These are phyloP conservation scores for Macropis europaea DNA, from an alignment of 2,888 invertebrate genomes.

Conservation along the genomic window DNA sequence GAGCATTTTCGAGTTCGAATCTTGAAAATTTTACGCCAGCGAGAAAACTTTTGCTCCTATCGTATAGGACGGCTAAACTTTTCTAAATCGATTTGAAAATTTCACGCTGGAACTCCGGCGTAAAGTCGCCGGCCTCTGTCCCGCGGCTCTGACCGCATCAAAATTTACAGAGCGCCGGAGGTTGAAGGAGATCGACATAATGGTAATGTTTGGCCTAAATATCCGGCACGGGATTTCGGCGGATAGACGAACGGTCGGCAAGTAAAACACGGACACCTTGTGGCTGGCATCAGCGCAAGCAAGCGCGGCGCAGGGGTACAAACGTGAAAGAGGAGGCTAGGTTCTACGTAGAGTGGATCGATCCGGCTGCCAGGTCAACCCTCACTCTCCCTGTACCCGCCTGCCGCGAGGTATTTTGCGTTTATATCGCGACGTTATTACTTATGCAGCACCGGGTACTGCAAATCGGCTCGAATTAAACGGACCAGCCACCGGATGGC, in stretches of 20 bases:
- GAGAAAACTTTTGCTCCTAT: slow-evolving; percentile 35
- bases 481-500: neutral
- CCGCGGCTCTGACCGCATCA: neutral
- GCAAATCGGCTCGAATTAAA: slow-evolving; percentile 37
- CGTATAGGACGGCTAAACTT: slow-evolving; percentile 9
- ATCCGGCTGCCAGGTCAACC: slow-evolving; percentile 71
- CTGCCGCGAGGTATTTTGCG: slow-evolving; percentile 57
- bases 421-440: slow-evolving; percentile 63
- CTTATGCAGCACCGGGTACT: slow-evolving; percentile 48
- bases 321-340: slow-evolving; percentile 64
- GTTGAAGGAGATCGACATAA: slow-evolving; percentile 17
- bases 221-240: slow-evolving; percentile 57
- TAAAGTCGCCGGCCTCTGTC: slow-evolving; percentile 30
- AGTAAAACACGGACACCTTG: slow-evolving; percentile 60
- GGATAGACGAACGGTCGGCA: slow-evolving; percentile 54
- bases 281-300: slow-evolving; percentile 72
- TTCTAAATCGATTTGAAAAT: slow-evolving; percentile 32
- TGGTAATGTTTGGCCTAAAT: slow-evolving; percentile 69
- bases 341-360: slow-evolving; percentile 70
- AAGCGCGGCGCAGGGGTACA: slow-evolving; percentile 69
- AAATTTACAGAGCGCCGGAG: neutral
- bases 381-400: slow-evolving; percentile 57
- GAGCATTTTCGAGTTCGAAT: slow-evolving; percentile 4
- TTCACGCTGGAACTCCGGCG: slow-evolving; percentile 18
- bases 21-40: neutral